Evolutionary conservation across 1,140 invertebrate species (phyloP), one percentile per base, ranked within the genome.

Genomic region (Drosophila nannoptera): DNA sequence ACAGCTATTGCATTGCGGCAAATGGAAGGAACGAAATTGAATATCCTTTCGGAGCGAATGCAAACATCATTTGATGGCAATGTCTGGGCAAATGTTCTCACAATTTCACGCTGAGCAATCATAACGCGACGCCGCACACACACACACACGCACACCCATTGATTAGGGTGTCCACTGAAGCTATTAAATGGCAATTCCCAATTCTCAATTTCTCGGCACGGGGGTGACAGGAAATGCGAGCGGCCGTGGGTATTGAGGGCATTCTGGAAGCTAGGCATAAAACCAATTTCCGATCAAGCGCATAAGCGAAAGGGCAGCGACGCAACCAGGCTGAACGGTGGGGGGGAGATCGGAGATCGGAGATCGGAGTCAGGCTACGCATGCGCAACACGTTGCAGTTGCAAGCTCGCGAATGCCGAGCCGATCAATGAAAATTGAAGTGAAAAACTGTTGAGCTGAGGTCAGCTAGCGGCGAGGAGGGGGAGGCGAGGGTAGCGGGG

Each of bases 71-170:
- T 83, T 84, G 54, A 84, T 54, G 49, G 59, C 60, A 62, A 67
- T 56, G 50, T 53, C 42, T 42, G 56, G 42, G 16, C 38, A 55
- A 74, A 73, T 70, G 64, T 84, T 84, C 73, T 86, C 80, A 84
- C 80, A 84, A 84, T 84, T 84, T 84, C 81, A 84, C 81, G 80
- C 80, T 86, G 8, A 50, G 70, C 81, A 84, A 84, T 84, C 80
- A 86, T 86, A 73, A 76, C 49, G 46, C 67, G 40, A 69, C n/a
- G 33, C 48, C 42, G 52, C 42, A 61, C 42, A 49, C 8, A 8
- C 22, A 45, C 43, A 22, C 43, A 22, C 42, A 45, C 40, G n/a
- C 38, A 22, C 43, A 45, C 43, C 7, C 9, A 16, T 14, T 50
- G 49, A 49, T 69, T 75, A 65, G 81, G 81, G 81, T 84, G 81